Percentiles rank a stretch among this genome's conserved stretches.
phyloP scores from a whole-genome alignment of 2,113 vertebrate species.

The Lasiurus cinereus region DNA sequence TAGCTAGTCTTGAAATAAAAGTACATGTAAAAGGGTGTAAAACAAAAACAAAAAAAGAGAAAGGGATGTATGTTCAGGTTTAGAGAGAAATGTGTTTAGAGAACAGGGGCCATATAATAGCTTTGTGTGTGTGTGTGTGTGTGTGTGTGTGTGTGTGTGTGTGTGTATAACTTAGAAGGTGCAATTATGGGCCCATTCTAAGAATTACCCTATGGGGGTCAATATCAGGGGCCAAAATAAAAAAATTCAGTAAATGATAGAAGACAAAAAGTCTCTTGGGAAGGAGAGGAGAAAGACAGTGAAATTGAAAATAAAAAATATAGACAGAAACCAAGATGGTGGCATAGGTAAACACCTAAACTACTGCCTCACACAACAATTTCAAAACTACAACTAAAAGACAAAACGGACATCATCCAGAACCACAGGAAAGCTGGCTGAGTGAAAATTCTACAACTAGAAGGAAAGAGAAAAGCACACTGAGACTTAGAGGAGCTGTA shows the following conservation, averaged over 20 bases:
- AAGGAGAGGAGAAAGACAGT: neutral
- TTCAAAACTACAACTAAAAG: no score
- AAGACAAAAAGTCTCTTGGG: neutral
- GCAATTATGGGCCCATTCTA: neutral
- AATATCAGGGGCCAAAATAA: neutral
- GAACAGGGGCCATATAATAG: neutral
- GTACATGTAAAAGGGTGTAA: neutral
- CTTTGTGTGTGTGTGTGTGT: neutral
- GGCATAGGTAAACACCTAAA: no score
- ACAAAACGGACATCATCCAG: no score
- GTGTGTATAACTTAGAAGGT: neutral
- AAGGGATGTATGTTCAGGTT: neutral
- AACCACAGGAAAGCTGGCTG: no score
- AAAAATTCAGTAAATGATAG: neutral
- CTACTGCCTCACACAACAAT: no score
- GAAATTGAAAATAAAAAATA: neutral
- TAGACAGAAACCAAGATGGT: neutral
- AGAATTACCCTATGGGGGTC: neutral
- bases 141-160: neutral
- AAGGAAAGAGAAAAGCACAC: no score
- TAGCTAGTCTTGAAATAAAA: conserved; percentile 7
- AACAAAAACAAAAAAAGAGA: no score
- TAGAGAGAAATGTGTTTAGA: neutral
- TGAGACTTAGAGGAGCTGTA: no score
- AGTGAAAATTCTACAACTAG: no score